Evolutionary conservation across 2,888 invertebrate species (phyloP), one percentile per base, ranked within the genome.

Genomic region (Scaptomyza reducta): DNA sequence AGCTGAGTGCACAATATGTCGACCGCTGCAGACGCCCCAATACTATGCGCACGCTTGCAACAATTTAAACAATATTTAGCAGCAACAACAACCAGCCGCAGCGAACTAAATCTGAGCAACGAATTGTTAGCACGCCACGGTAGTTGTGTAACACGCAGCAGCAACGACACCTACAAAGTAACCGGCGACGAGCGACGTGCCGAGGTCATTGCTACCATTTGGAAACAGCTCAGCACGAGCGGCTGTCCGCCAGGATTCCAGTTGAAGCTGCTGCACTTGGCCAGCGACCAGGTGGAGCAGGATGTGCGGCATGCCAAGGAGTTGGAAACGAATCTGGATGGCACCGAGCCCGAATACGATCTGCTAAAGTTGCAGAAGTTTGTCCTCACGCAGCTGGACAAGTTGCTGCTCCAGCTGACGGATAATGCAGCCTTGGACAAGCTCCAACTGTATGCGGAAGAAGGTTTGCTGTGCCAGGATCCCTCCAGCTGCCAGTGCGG

Each of bases 281-380:
- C 79, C 7, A 31, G 74, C 0, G 54, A 68, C 3, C 72, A 85
- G 44, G 33, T 87, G 27, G 80, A 83, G 18, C 74, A 75, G 35
- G 77, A 75, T 5, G 64, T 81, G 3, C 59, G 61, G n/a, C 66
- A 69, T 29, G 72, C 77, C 45, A 89, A 88, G 60, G 89, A 89
- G 45, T 83, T 89, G 35, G 77, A 87, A 38, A 50, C 76, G 9
- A 71, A 71, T 38, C 55, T 60, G 9, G 70, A 64, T 16, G 42
- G 49, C 11, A 73, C 38, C 7, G 74, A 71, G 13, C 60, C 68
- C 0, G 71, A 79, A 13, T 77, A 83, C 42, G 90, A 90, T 74
- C 69, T 90, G 25, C 54, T 84, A 1, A 90, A 90, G 47, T 42
- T 90, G 31, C 90, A 90, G 45, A 89, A 90, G 58, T 90, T 81